Base-by-base conservation (phyloP, 2,113 vertebrate species). In the Ammodramus savannarum region DNA sequence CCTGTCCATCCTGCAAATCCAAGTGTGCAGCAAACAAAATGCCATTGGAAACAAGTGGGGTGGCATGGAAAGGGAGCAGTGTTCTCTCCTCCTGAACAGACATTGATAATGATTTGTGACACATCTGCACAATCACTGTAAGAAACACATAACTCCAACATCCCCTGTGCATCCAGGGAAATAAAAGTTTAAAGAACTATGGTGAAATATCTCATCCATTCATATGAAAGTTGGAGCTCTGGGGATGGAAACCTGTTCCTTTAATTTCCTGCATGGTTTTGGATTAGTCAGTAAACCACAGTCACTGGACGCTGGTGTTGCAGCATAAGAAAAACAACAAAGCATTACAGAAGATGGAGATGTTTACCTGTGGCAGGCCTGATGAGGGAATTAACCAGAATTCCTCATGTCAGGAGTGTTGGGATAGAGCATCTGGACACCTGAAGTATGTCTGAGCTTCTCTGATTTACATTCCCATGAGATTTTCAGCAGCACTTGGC, bases 201-300 rank as follows among this genome's bases (percentile, higher is more conserved):
- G 96, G 91, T 96, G 94, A 96, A 96, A 96, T 67, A 80, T 29
- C 48, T 81, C 83, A 80, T 20, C 82, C 87, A 80, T 97, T 96
- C 90, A 84, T 71, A 51, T 66, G 72, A 77, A 94, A 91, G 85
- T 87, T 89, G 62, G 32, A 46, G 34, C 1, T 55, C 71, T 61
- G 86, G 90, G 82, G 79, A 96, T 80, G 78, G 73, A 85, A 95
- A 44, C 52, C 49, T 61, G 51, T 32, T 89, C 32, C 77, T 89
- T 94, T 41, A 13, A 29, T 96, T 95, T 93, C 85, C 81, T 92
- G 87, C 1, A 0, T 85, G 62, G 7, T 79, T 95, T 67, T 76
- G 78, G 78, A 85, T 94, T 87, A 89, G 93, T 96, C 95, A 96
- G 20, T 92, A 96, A 96, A 84, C 52, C 62, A 62, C 69, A 73